Evolutionary conservation across 2,888 invertebrate genomes (phyloP), one percentile per base, ranked within the genome.

Genomic region (Lasioglossum leucozonium): DNA sequence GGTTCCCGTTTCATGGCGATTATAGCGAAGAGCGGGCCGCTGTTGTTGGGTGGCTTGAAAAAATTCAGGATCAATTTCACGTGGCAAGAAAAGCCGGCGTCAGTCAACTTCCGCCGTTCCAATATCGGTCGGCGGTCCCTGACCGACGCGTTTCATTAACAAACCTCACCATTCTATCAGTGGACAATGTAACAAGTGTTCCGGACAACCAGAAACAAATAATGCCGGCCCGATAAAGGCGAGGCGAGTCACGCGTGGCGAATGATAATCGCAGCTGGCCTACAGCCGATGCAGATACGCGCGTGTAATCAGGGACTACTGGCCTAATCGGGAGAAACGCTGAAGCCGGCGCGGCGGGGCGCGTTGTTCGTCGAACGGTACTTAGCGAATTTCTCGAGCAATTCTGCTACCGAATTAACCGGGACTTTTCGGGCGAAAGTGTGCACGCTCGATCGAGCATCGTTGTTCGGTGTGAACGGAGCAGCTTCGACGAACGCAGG

Each of bases 131-230:
- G 10, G n/a, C n/a, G n/a, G n/a, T n/a, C 10, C 18, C 51, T 22
- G 51, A 51, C 51, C n/a, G 10, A n/a, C 51, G 22, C 22, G 51
- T 51, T 51, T 51, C 51, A 51, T 51, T n/a, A n/a, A 3, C 51
- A 51, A n/a, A 10, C 51, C 51, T 51, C n/a, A 6, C n/a, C 51
- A n/a, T 51, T 51, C 51, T 22, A 10, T 10, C 62, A 30, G 5
- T 30, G 13, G 16, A 30, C 62, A 30, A 62, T 62, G 62, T 62
- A 62, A 62, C 62, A 30, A 62, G 62, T 30, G 62, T 30, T 16
- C 62, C 26, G 26, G 62, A 62, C 30, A 62, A 62, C 26, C 62
- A 30, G 62, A 62, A 62, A 62, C 62, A 62, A 62, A 30, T 62
- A 62, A 62, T 30, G 62, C 6, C 13, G 16, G 16, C 4, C 62